Base-by-base conservation (phyloP, 2,888 invertebrate species). In the Cheilosia scutellata region DNA sequence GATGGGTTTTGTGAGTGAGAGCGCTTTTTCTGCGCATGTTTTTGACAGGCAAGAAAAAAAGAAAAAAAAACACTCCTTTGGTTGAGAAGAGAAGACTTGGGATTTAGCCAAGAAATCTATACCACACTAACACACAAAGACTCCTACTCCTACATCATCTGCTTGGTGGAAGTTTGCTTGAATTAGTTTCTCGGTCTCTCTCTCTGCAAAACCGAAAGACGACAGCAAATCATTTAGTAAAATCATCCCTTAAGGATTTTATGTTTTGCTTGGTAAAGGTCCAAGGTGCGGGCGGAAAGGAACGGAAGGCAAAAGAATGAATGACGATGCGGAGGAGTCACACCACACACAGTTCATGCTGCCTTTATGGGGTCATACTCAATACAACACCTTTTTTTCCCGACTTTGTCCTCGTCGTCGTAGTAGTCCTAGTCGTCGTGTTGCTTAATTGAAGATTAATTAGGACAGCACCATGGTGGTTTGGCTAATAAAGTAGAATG, bases 371-470 rank as follows among this genome's bases (percentile, higher is more conserved):
- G 72, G 57, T 63, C 62, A 72, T 57, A 58, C 51, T 72, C 79
- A 33, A 79, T 66, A 66, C 29, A 72, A 79, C 79, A 79, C 79
- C 72, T 79, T 72, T 78, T 55, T 60, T 29, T 13, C 11, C 29
- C 49, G 55, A 65, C 65, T 63, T 78, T 42, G n/a, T 68, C 49
- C 37, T 44, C 62, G 31, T 47, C 57, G 57, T 66, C 29, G 58
- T 51, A 47, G 55, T 49, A 25, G 51, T 62, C 53, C 42, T 53
- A 16, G 75, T 47, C 40, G 55, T 55, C 72, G 72, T 79, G 65
- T 79, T 89, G 90, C 89, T 90, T 89, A 90, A 89, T 89, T 89
- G 88, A 77, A 87, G 87, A 88, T 89, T 89, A 89, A 89, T 89
- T 88, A 87, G 83, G 83, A 88, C 87, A 87, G 72, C 88, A 71